phyloP scores from a whole-genome alignment of 2,888 invertebrate genomes.

The Tetropium fuscum region DNA sequence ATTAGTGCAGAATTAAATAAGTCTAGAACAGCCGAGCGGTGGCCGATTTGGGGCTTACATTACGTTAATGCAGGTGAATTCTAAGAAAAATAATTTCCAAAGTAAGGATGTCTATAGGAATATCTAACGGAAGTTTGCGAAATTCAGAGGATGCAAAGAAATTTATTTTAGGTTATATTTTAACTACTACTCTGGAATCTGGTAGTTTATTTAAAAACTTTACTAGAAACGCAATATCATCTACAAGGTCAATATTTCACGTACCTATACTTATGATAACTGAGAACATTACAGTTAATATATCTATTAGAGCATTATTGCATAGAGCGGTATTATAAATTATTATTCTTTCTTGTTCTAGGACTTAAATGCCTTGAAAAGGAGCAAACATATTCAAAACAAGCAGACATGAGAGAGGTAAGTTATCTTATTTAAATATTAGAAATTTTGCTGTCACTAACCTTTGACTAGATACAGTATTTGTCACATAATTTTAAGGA shows the following conservation, averaged over 20 bases:
- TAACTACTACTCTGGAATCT: conserved; percentile 10
- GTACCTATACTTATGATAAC: no score
- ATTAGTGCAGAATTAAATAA: conserved; percentile 58
- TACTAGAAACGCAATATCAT: not conserved
- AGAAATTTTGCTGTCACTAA: not conserved
- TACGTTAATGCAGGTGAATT: conserved; percentile 6
- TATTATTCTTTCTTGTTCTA: conserved; percentile 50
- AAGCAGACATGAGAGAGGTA: conserved; percentile 61
- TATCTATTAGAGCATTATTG: no score
- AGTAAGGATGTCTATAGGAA: not conserved
- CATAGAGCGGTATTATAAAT: no score
- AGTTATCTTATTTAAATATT: conserved; percentile 25
- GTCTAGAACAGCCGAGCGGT: conserved; percentile 32
- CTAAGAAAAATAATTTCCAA: not conserved
- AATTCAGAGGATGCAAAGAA: not conserved
- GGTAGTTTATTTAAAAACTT: conserved; percentile 4
- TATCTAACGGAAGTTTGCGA: not conserved
- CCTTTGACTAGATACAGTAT: not conserved
- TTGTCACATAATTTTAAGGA: not conserved
- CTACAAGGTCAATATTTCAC: not conserved
- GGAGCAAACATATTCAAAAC: conserved; percentile 49
- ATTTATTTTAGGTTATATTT: conserved; percentile 15
- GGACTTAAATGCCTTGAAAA: conserved; percentile 61
- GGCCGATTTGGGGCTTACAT: conserved; percentile 31
- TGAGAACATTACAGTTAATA: no score